Conservation (phyloP, 2,888 invertebrate genomes). For the Oxyteleia sp. region DNA sequence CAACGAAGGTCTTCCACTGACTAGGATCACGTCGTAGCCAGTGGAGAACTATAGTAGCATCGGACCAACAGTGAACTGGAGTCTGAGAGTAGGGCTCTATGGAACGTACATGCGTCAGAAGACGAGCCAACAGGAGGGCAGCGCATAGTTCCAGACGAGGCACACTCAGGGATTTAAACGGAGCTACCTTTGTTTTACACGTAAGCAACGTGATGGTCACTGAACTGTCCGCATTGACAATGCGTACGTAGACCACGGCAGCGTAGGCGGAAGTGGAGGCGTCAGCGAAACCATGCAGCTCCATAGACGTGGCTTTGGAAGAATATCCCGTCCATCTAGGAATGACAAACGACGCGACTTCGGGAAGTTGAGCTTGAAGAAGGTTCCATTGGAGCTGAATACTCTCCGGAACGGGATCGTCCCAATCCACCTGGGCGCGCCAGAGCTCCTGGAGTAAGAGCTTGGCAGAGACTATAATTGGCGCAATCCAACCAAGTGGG, state of each 20-base stretch:
- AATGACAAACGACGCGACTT: too few species aligned
- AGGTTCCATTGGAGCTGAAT: too few species aligned
- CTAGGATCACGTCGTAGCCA: conserved; percentile 13
- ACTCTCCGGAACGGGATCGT: neutral
- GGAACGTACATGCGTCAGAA: neutral
- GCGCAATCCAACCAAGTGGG: neutral
- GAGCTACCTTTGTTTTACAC: neutral
- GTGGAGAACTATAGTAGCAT: conserved; percentile 13
- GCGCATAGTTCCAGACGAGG: neutral
- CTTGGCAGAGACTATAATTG: too few species aligned
- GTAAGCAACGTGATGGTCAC: neutral
- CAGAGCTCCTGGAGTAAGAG: too few species aligned
- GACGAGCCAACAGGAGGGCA: neutral
- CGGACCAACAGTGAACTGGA: neutral
- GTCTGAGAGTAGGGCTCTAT: too few species aligned
- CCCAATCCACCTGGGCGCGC: too few species aligned
- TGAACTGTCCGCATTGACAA: too few species aligned
- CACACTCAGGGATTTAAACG: neutral
- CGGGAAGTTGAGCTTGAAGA: too few species aligned
- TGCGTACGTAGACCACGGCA: neutral
- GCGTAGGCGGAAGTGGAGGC: neutral
- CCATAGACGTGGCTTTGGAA: too few species aligned
- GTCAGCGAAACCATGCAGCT: neutral
- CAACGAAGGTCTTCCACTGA: conserved; percentile 6
- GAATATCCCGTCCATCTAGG: too few species aligned